Base-by-base conservation (phyloP, 2,888 invertebrate genomes). In the Agrenia bidenticulata region DNA sequence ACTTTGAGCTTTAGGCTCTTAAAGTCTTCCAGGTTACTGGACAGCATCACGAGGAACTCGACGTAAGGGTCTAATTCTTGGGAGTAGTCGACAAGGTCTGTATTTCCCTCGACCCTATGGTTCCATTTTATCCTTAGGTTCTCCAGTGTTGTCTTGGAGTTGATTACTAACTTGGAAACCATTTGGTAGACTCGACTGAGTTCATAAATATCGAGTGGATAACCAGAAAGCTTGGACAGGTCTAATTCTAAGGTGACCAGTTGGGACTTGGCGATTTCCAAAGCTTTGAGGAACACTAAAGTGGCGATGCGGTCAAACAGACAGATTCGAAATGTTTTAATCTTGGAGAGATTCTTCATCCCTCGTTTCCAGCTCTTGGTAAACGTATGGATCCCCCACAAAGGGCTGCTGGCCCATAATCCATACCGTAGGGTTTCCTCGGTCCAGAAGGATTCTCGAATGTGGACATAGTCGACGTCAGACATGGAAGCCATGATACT, bases 71-170 rank as follows among this genome's bases (percentile, higher is more conserved):
- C 55, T 5, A 26, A 32, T 7, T 27, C 32, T 9, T 24, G 4
- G 19, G 55, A 17, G n/a, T 53, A 53, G 7, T 24, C n/a, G n/a
- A n/a, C n/a, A n/a, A n/a, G 5, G n/a, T 57, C 42, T 7, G 32
- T n/a, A 23, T 55, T 37, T n/a, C 9, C 27, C 19, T 55, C 56
- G 11, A 32, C 13, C 15, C 57, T 5, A 21, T 57, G 41, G 24
- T 39, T 19, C 57, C 57, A 57, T 57, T 57, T 41, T 7, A 57
- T 39, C 9, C 57, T 13, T 13, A 57, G 32, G 23, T 41, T 41
- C 17, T 41, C 13, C 42, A 57, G 21, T 5, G 57, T 57, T 2
- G 9, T 23, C 39, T 19, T 2, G 17, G 19, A 41, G 2, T 21
- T 19, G 11, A 17, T 4, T 13, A 41, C 21, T 2, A 57, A 2